phyloP scores from a whole-genome alignment of 92 coral and sea anemone species.

The Heteractis magnifica region DNA sequence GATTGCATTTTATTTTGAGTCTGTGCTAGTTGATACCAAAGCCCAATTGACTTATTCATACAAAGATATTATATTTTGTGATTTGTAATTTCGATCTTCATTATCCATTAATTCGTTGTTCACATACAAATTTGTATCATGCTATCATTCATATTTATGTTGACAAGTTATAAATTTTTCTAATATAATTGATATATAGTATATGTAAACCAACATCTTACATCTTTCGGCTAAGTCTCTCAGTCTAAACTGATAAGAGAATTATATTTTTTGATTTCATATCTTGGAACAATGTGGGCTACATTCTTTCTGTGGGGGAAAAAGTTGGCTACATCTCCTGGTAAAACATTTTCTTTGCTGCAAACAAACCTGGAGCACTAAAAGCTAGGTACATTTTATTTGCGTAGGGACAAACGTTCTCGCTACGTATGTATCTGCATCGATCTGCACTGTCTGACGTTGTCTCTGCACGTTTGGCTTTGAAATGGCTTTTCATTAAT shows the following conservation, averaged over 20 bases:
- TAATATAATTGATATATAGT: neutral
- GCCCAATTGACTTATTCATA: neutral
- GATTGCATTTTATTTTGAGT: neutral
- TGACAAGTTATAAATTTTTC: neutral
- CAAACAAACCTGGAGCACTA: too few relatives aligned
- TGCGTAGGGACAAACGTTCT: too few relatives aligned
- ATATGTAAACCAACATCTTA: neutral
- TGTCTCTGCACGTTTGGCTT: neutral
- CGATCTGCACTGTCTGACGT: neutral
- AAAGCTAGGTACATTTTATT: too few relatives aligned
- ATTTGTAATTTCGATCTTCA: neutral
- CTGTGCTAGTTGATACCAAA: neutral
- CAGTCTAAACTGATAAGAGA: neutral
- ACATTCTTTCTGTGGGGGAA: neutral
- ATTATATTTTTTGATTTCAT: neutral
- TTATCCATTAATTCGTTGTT: neutral
- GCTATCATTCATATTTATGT: neutral
- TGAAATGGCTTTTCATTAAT: neutral
- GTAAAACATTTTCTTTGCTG: too few relatives aligned
- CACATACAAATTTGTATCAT: neutral
- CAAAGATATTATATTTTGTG: too few relatives aligned
- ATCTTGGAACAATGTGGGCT: neutral
- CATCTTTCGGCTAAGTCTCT: neutral
- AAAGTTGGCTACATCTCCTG: too few relatives aligned
- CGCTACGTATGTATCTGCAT: neutral